Percentiles rank a stretch among this genome's conserved stretches.
Conservation (phyloP, 2,888 invertebrate species). For the Tenodera sinensis region DNA sequence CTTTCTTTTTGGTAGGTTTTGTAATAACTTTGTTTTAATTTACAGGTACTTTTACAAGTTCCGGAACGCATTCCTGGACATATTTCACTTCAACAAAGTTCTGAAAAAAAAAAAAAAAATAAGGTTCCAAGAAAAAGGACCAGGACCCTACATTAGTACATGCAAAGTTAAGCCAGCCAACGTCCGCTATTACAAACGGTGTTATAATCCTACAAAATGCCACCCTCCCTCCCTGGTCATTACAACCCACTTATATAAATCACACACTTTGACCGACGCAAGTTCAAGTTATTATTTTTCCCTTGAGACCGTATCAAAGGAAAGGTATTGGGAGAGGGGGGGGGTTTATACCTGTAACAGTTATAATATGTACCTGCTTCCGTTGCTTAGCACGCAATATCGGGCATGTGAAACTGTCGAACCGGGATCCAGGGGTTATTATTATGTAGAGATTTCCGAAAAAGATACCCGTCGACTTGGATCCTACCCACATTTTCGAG, state of each 20-base stretch:
- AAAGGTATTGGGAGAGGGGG: neutral
- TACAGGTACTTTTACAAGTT: neutral
- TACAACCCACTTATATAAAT: neutral
- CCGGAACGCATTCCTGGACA: neutral
- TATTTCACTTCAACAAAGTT: neutral
- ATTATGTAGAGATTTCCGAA: neutral
- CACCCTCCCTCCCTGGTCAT: neutral
- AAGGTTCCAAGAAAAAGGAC: neutral
- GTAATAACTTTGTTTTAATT: neutral
- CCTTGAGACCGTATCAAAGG: neutral
- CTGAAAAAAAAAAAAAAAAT: neutral
- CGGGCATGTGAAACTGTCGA: neutral
- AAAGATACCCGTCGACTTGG: neutral
- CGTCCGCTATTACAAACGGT: neutral
- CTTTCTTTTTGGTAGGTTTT: neutral
- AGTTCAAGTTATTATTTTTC: neutral
- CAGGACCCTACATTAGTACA: neutral
- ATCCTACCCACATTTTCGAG: neutral
- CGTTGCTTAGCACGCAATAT: neutral
- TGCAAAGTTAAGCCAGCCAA: neutral
- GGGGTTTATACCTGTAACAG: neutral
- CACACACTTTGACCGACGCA: neutral
- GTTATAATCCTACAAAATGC: neutral
- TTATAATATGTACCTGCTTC: neutral
- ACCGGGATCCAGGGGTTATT: neutral